Evolutionary conservation across 2,113 vertebrate species (phyloP).

Genomic region (Petromus typicus): DNA sequence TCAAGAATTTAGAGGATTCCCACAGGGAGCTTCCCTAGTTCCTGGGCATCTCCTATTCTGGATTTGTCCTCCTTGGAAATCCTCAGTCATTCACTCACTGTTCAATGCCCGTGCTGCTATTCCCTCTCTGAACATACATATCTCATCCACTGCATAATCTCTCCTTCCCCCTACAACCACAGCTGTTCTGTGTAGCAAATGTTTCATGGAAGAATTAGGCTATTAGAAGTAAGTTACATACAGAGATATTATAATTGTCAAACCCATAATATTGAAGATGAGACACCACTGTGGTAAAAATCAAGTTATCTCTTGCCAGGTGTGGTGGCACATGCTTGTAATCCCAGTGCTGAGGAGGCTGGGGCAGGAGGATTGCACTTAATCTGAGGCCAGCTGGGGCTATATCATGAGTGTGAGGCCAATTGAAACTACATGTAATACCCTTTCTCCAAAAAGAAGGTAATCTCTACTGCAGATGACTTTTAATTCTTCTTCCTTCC

Average conservation of each 20-base stretch:
- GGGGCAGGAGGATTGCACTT: no score
- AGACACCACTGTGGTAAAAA: not conserved
- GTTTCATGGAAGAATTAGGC: slow-evolving; percentile 41
- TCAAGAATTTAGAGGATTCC: not conserved
- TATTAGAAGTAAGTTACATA: slow-evolving; percentile 44
- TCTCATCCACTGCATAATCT: not conserved
- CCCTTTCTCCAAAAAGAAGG: not conserved
- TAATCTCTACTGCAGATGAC: not conserved
- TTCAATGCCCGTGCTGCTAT: not conserved
- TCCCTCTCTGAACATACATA: not conserved
- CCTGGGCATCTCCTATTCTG: not conserved
- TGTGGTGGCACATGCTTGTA: no score
- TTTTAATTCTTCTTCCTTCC: not conserved
- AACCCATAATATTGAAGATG: slow-evolving; percentile 28
- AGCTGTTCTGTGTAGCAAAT: not conserved
- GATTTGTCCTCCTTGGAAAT: slow-evolving; percentile 15
- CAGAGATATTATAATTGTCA: slow-evolving; percentile 41
- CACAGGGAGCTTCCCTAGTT: not conserved
- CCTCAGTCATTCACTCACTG: not conserved
- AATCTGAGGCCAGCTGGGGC: no score
- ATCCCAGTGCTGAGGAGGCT: no score
- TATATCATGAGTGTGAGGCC: no score
- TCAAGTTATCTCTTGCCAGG: not conserved
- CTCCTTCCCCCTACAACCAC: not conserved
- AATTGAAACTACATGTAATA: no score